A percentile compares a stretch with the other conserved stretches of the same genome.
Evolutionary conservation across 2,113 vertebrate species (phyloP).

Genomic region (Cololabis saira): DNA sequence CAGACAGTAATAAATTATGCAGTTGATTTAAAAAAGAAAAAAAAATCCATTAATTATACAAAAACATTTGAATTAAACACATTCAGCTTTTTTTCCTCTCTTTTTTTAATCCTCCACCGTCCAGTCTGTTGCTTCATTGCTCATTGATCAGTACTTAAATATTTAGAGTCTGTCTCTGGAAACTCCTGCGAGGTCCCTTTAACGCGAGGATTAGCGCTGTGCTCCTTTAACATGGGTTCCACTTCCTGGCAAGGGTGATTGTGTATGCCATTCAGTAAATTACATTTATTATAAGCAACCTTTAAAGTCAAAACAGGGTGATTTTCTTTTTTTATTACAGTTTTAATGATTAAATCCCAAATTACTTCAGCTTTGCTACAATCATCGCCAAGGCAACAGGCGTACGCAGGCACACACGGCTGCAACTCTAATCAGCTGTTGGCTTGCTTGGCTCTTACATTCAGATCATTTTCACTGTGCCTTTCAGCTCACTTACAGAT

Average conservation of each 20-base stretch:
- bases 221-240: constrained; percentile 23
- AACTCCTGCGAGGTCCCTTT: constrained; percentile 25
- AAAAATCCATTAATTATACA: constrained; percentile 26
- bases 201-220: constrained; percentile 19
- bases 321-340: constrained; percentile 9
- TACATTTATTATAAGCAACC: background rate
- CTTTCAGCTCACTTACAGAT: constrained; percentile 35
- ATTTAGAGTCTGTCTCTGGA: constrained; percentile 19
- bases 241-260: constrained; percentile 30
- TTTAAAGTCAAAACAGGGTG: constrained; percentile 12
- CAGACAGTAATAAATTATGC: constrained; percentile 78
- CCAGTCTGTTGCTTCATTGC: constrained; percentile 36
- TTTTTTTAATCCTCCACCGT: constrained; percentile 1
- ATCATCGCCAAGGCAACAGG: constrained; percentile 43
- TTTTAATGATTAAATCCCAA: constrained; percentile 15
- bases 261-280: constrained; percentile 20
- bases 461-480: constrained; percentile 36
- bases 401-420: constrained; percentile 43
- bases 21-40: constrained; percentile 38
- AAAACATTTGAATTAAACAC: constrained; percentile 62
- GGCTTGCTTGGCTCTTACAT: constrained; percentile 41
- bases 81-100: constrained; percentile 23
- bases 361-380: constrained; percentile 19
- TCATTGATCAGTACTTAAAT: constrained; percentile 5
- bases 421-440: constrained; percentile 30